Percentiles rank a stretch among this genome's conserved stretches.
Evolutionary conservation across 2,888 invertebrate genomes (phyloP).

Genomic region (Xestia xanthographa): DNA sequence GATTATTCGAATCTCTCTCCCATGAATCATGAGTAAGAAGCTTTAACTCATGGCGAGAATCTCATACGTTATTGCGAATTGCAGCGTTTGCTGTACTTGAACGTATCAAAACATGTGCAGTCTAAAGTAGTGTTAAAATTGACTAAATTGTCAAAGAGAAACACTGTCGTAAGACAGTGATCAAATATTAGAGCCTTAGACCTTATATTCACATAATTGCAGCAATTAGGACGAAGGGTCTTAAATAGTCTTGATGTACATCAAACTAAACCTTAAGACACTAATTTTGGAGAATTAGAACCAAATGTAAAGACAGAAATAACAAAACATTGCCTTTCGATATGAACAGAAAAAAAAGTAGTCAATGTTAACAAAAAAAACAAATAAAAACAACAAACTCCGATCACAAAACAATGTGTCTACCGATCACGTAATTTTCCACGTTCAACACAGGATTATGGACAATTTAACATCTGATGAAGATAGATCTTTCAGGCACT

Average conservation of each 20-base stretch:
- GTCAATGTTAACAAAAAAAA: neutral
- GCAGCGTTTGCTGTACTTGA: neutral
- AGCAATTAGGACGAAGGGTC: too few relatives aligned
- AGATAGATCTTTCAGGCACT: neutral
- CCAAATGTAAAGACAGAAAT: neutral
- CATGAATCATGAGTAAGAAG: slow-evolving; percentile 40
- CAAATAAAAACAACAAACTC: neutral
- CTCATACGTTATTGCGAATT: slow-evolving; percentile 42
- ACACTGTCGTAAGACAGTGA: neutral
- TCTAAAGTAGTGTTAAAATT: neutral
- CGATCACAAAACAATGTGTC: neutral
- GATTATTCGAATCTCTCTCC: slow-evolving; percentile 36
- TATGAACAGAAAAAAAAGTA: neutral
- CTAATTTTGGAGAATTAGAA: neutral
- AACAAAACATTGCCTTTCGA: neutral
- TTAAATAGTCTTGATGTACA: neutral
- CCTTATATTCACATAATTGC: neutral
- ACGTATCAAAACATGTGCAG: neutral
- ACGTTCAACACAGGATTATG: neutral
- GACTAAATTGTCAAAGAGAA: neutral
- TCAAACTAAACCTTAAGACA: neutral
- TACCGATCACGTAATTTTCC: neutral
- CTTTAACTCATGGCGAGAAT: slow-evolving; percentile 42
- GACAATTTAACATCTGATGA: neutral
- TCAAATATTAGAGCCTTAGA: neutral